Base-by-base conservation (phyloP, 1,140 invertebrate genomes). In the Brachionus rubens region DNA sequence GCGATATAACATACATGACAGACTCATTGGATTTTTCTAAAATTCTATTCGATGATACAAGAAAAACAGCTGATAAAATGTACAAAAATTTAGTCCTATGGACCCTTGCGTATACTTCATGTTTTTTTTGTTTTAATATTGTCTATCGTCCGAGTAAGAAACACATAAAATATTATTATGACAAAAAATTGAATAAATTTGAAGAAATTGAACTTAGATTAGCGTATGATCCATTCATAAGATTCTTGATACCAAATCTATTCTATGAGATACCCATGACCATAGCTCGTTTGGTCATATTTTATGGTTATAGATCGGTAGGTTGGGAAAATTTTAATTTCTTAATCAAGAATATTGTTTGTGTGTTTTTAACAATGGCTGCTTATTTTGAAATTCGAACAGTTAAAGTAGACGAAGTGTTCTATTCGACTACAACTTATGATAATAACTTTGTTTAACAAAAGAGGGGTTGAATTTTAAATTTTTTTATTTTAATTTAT, bases 261-360 rank as follows among this genome's bases (percentile, higher is more conserved):
- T 65, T 65, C 12, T 65, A 65, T 65, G 59, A 65, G 16, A 65
- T 65, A 24, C 59, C 59, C 14, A 65, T 65, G 59, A 65, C 59
- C 24, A 24, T 65, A 21, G 59, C 59, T 3, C 16, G 59, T 12
- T 14, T 65, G 9, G 24, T 65, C 12, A 65, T 65, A 14, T 65
- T 65, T 41, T 65, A 65, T 43, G 40, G 36, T 24, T 65, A 65
- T 43, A 41, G 59, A 46, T 41, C 59, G 43, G 19, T 65, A 3
- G 59, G 59, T 41, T 65, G 59, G 59, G 59, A 65, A 43, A 65
- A 65, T 65, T 65, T 65, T n/a, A 65, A 9, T 21, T 65, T 65
- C n/a, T 43, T 65, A 5, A 21, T 65, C 6, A 65, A 65, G 43
- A 65, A 65, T 43, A 65, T 65, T 24, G 24, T 65, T 14, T 65